phyloP scores from a whole-genome alignment of 1,140 invertebrate genomes.

The Sinella curviseta region DNA sequence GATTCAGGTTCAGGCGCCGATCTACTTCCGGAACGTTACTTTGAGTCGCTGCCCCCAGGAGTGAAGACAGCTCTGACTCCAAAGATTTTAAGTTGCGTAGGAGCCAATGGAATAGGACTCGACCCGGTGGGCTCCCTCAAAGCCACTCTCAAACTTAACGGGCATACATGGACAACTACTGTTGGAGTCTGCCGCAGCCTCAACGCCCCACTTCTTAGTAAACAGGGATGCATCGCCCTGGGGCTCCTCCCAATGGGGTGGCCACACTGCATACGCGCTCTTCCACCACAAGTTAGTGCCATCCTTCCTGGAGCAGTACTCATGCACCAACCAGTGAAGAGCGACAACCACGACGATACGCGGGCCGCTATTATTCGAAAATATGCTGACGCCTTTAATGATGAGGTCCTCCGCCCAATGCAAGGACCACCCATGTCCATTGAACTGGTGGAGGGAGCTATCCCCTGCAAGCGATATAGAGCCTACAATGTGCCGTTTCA shows the following conservation, averaged over 20 bases:
- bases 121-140: neutral
- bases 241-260: neutral
- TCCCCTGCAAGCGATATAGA: neutral
- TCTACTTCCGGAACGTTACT: neutral
- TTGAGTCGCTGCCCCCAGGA: too few species aligned
- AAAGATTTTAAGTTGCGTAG: neutral
- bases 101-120: neutral
- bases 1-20: neutral
- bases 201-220: neutral
- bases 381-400: neutral
- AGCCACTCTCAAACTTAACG: neutral
- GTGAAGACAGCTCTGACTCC: too few species aligned
- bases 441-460: neutral
- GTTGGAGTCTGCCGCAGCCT: neutral
- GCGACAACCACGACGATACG: neutral
- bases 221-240: neutral
- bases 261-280: neutral
- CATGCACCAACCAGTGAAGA: neutral
- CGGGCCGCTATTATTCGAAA: neutral
- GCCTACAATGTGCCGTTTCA: conserved; percentile 1
- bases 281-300: neutral
- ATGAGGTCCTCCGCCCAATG: conserved; percentile 1
- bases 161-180: neutral
- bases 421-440: neutral
- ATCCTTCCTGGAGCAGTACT: neutral